Evolutionary conservation across 2,888 invertebrate species (phyloP).

Genomic region (Drosophila formosana): DNA sequence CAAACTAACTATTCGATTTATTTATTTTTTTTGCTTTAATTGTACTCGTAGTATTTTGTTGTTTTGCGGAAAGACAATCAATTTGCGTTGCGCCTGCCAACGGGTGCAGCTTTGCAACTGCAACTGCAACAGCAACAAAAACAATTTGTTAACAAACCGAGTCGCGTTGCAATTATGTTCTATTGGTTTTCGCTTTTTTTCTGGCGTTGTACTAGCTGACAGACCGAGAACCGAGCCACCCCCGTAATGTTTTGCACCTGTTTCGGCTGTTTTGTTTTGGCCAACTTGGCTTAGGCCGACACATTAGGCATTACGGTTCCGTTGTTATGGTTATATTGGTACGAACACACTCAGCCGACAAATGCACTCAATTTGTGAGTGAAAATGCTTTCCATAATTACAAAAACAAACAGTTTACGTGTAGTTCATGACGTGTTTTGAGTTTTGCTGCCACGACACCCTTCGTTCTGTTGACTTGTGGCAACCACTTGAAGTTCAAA

Average conservation of each 20-base stretch:
- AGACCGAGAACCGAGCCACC: conserved; percentile 45
- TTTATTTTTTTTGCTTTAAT: conserved; percentile 19
- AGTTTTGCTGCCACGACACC: conserved; percentile 45
- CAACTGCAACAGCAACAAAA: conserved; percentile 41
- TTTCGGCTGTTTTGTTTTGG: conserved; percentile 72
- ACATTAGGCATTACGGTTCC: conserved; percentile 27
- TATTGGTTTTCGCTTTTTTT: conserved; percentile 51
- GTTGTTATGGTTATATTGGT: conserved; percentile 78
- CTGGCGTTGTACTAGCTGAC: conserved; percentile 9
- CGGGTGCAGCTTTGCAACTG: conserved; percentile 65
- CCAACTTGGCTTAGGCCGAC: conserved; percentile 60
- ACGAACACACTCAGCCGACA: conserved; percentile 37
- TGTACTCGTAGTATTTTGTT: conserved; percentile 16
- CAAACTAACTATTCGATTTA: conserved; percentile 23
- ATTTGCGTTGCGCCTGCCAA: conserved; percentile 50
- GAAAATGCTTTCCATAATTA: conserved; percentile 60
- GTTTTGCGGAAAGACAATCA: conserved; percentile 44
- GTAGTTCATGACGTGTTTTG: conserved; percentile 24
- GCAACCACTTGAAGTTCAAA: conserved; percentile 62
- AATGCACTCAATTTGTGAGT: conserved; percentile 53
- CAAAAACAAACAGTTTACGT: conserved; percentile 45
- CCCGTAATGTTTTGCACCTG: conserved; percentile 73
- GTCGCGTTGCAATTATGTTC: conserved; percentile 67
- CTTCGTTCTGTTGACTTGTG: conserved; percentile 39
- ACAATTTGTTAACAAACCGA: conserved; percentile 53